A percentile compares a stretch with the other conserved stretches of the same genome.
Conservation (phyloP, 2,888 invertebrate species). For the Chrysolina oricalcia region DNA sequence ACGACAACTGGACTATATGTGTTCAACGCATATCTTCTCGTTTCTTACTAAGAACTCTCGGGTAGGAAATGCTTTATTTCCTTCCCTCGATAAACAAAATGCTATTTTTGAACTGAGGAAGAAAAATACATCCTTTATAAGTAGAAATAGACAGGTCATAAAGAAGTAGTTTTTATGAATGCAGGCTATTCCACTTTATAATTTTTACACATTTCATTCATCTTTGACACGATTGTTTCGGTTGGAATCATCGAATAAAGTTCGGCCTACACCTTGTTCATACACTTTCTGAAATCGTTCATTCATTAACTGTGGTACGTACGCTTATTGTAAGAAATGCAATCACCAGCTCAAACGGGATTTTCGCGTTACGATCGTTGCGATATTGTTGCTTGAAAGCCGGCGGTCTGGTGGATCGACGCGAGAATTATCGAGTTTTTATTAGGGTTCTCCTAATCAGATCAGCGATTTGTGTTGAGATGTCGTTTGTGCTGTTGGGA, state of each 20-base stretch:
- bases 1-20: too few relatives aligned
- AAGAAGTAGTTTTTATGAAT: not conserved
- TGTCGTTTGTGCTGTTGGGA: not conserved
- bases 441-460: not conserved
- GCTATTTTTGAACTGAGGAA: too few relatives aligned
- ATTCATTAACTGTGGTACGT: not conserved
- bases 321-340: not conserved
- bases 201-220: not conserved
- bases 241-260: not conserved
- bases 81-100: not conserved
- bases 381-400: not conserved
- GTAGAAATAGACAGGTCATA: not conserved
- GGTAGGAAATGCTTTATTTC: too few relatives aligned
- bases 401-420: not conserved
- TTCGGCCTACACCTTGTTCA: not conserved
- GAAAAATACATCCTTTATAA: too few relatives aligned
- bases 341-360: not conserved
- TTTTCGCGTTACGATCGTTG: not conserved
- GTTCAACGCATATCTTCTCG: too few relatives aligned
- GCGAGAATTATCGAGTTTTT: slow-evolving; percentile 3
- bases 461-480: slow-evolving; percentile 11
- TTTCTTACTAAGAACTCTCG: too few relatives aligned
- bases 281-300: slow-evolving; percentile 4
- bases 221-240: slow-evolving; percentile 5
- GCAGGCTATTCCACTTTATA: too few relatives aligned